Base-by-base conservation (phyloP, 2,888 invertebrate species). In the Iphiclides podalirius region DNA sequence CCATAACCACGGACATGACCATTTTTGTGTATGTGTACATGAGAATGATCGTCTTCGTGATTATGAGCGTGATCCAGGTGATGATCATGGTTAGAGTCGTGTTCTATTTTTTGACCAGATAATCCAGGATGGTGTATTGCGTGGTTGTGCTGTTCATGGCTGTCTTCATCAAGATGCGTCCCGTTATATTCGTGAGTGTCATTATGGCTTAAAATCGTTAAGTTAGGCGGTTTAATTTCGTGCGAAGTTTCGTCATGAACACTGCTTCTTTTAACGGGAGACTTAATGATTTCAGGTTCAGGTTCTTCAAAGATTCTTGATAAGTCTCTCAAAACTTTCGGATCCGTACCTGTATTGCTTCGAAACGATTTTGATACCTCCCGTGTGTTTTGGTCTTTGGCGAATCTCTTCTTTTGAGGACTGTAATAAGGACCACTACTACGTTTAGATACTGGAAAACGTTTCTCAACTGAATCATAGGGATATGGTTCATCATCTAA, bases 401-500 rank as follows among this genome's bases (percentile, higher is more conserved):
- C 67, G 58, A 73, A 82, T 31, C 79, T 65, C 62, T 81, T 87
- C 56, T 77, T 79, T 55, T 70, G 80, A 20, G 61, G 59, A 38
- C 68, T 73, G 16, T 70, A 66, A 52, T 62, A 81, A 11, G 70
- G 76, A 11, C 80, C 85, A 54, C 90, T 91, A 41, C 93, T 93
- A 1, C 94, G 87, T 70, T 94, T 94, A 1, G 91, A 78, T 0
- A 94, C 92, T 0, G 93, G 92, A 63, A 93, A 93, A 2, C 92
- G 89, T 75, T 93, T 93, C 58, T 86, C 86, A 12, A 81, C 67
- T 6, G 70, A 62, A 43, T 83, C 85, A 48, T 83, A 88, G 1
- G 79, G 61, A 55, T 81, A 86, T 53, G 79, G 82, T 52, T 85
- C 83, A 41, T 86, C 82, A 57, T 86, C 83, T 8, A 73, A 68